These are phyloP conservation scores for Montipora cactus DNA, from an alignment of 64 coral and sea anemone species.

Conservation along the genomic window DNA sequence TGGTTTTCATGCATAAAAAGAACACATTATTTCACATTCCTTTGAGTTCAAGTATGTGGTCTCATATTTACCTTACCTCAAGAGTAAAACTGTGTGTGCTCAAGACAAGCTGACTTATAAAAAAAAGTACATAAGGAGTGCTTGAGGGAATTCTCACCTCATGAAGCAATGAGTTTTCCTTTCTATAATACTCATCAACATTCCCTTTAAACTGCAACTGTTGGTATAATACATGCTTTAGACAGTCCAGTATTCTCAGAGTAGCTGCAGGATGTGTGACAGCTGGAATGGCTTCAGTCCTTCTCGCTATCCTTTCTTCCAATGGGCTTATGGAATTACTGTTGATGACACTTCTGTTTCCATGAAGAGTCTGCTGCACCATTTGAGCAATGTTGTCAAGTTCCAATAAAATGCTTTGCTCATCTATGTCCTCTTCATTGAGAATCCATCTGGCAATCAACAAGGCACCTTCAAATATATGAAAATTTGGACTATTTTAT, in stretches of 20 bases:
- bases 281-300: background rate
- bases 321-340: background rate
- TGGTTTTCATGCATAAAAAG: too few species aligned
- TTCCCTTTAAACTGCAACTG: slow-evolving; percentile 75
- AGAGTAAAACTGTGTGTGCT: too few species aligned
- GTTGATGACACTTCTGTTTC: background rate
- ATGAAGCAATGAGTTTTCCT: slow-evolving; percentile 86
- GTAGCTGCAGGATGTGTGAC: slow-evolving; percentile 22
- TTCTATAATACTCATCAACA: slow-evolving; percentile 81
- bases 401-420: slow-evolving; percentile 20
- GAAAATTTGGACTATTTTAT: background rate
- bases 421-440: slow-evolving; percentile 67
- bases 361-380: slow-evolving; percentile 67
- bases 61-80: too few species aligned
- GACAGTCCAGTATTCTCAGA: slow-evolving; percentile 63
- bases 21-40: too few species aligned
- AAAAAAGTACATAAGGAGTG: too few species aligned
- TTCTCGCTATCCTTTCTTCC: background rate
- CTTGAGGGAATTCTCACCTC: slow-evolving; percentile 39
- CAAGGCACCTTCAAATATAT: slow-evolving; percentile 58
- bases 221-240: slow-evolving; percentile 79
- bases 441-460: slow-evolving; percentile 91
- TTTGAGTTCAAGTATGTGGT: too few species aligned
- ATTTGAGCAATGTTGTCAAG: slow-evolving; percentile 69
- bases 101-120: too few species aligned